phyloP scores from a whole-genome alignment of 1,140 invertebrate species.

The Goniozus legneri region DNA sequence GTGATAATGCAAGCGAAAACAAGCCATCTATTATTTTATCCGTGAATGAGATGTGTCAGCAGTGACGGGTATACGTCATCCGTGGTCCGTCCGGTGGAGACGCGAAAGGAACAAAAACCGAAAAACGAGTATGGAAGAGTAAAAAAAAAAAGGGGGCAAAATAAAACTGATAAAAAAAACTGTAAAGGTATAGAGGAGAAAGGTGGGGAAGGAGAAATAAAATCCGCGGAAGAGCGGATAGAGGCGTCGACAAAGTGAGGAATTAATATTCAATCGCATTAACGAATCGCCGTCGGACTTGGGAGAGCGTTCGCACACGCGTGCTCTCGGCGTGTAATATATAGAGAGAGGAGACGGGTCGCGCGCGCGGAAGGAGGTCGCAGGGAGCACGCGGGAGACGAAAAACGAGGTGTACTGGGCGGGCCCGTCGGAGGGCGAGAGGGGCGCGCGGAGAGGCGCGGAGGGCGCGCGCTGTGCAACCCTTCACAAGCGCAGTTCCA shows the following conservation, averaged over 20 bases:
- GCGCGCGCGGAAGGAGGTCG: conserved; percentile 3
- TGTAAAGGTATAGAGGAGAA: too few species aligned
- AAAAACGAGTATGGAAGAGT: too few species aligned
- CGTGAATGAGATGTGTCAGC: conserved; percentile 35
- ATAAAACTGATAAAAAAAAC: too few species aligned
- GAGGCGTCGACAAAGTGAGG: conserved; percentile 41
- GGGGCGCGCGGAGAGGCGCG: conserved; percentile 1
- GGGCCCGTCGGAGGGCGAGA: neutral
- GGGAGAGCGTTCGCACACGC: neutral
- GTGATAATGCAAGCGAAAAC: conserved; percentile 21
- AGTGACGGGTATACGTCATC: conserved; percentile 33
- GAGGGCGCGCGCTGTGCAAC: neutral
- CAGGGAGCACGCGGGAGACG: neutral
- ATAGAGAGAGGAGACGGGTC: conserved; percentile 7
- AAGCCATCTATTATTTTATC: conserved; percentile 31
- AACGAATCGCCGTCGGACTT: conserved; percentile 47
- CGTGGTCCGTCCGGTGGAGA: conserved; percentile 26
- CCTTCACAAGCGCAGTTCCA: conserved; percentile 15
- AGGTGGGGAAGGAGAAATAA: conserved; percentile 22
- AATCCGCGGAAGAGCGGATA: conserved; percentile 24
- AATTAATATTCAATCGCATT: conserved; percentile 54
- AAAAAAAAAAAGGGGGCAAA: too few species aligned
- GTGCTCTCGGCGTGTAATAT: neutral
- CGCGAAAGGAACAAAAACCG: too few species aligned
- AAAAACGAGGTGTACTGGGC: neutral